These are phyloP conservation scores for Oxycera nigricornis DNA, from an alignment of 2,888 invertebrate species.

Conservation along the genomic window DNA sequence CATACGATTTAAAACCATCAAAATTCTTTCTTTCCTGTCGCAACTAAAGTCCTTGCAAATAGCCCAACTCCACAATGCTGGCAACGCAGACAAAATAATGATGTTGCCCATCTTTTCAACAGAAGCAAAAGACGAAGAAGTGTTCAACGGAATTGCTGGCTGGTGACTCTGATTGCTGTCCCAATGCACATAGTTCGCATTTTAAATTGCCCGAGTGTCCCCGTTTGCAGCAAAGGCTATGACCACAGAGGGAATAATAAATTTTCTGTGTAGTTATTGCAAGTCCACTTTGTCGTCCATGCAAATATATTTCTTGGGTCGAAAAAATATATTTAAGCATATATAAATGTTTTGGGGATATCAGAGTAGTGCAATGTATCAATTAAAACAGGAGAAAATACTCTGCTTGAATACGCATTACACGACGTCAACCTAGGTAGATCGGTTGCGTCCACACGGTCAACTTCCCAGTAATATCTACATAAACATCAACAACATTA, in stretches of 20 bases:
- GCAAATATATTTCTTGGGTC: background rate
- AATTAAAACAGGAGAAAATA: too few species aligned
- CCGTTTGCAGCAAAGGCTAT: conserved; percentile 22
- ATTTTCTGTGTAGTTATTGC: conserved; percentile 40
- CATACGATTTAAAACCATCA: too few species aligned
- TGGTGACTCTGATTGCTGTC: background rate
- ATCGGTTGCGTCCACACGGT: too few species aligned
- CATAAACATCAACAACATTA: too few species aligned
- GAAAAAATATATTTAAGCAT: background rate
- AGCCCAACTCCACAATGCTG: background rate
- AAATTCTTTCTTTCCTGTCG: background rate
- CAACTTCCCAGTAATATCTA: too few species aligned
- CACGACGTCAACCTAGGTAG: too few species aligned
- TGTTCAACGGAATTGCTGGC: conserved; percentile 1
- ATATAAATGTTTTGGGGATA: too few species aligned
- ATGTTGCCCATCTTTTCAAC: background rate
- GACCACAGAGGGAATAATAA: conserved; percentile 40
- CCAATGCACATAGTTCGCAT: conserved; percentile 15
- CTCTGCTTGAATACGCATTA: too few species aligned
- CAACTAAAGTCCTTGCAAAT: background rate
- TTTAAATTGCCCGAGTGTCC: conserved; percentile 33
- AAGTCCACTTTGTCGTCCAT: conserved; percentile 14
- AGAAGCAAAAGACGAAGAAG: background rate
- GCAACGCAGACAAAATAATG: conserved; percentile 20
- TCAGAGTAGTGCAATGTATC: too few species aligned